Conservation (phyloP, 1,140 invertebrate species). For the Drosophila mojavensis region DNA sequence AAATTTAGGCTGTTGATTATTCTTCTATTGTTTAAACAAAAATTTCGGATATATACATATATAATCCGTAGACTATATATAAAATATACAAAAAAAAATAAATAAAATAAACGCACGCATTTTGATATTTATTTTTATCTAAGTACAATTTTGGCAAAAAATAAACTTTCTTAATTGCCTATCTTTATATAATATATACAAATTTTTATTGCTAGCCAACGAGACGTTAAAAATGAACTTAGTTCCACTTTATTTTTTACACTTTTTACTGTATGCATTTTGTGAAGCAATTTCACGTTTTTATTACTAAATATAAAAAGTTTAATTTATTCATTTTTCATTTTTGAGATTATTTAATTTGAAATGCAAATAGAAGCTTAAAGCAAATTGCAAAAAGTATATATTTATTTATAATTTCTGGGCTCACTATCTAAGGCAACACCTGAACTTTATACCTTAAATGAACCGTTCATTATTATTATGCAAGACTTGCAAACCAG, state of each 20-base stretch:
- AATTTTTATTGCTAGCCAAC: no score
- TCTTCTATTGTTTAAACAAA: no score
- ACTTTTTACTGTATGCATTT: neutral
- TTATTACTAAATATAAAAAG: neutral
- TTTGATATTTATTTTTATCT: no score
- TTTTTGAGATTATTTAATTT: neutral
- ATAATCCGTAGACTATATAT: no score
- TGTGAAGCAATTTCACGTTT: neutral
- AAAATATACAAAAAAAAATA: no score
- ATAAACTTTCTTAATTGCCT: no score
- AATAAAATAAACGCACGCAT: no score
- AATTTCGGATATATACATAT: no score
- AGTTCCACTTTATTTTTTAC: neutral
- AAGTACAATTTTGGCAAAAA: no score
- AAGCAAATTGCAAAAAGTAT: neutral
- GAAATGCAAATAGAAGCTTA: neutral
- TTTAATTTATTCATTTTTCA: neutral
- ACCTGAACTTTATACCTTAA: conserved; percentile 37
- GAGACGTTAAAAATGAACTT: neutral
- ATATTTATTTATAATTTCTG: neutral
- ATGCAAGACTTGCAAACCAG: conserved; percentile 37
- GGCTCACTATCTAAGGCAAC: conserved; percentile 3
- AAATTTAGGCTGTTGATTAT: no score
- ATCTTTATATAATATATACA: no score
- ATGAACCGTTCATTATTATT: conserved; percentile 6